Evolutionary conservation across 2,113 vertebrate genomes (phyloP), one percentile per base, ranked within the genome.

Genomic region (Catharus minimus): DNA sequence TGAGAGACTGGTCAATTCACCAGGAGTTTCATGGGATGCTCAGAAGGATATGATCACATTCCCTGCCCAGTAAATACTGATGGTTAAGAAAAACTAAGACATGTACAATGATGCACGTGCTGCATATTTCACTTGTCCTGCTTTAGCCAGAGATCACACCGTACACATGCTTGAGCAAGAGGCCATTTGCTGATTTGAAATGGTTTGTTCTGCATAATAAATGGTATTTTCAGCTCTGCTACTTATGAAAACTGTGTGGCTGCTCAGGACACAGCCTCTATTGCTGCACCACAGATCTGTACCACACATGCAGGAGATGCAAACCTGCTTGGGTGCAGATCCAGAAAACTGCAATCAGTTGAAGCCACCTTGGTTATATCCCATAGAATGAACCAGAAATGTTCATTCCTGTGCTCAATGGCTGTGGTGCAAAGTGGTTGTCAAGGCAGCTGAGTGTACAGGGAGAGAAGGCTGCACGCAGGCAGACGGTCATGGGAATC

Each of bases 401-500:
- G 49, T 36, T 58, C 76, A 60, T 36, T 19, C 57, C 69, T 86
- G 28, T 73, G 61, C 76, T 66, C 1, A 0, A 30, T 41, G 55
- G 19, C 56, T 49, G 27, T 7, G 66, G 50, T 24, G 53, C 64
- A 49, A 33, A 85, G 53, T 1, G 36, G 87, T 76, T 94, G 68
- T 93, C 88, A 89, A 90, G 66, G 84, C 86, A 92, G 68, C 50
- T 74, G 86, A 52, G 87, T 11, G 52, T 62, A 22, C 13, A 38
- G 61, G 1, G 7, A 86, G 49, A 44, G 67, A 15, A 65, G 50
- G 71, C 86, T 92, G 60, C 71, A 86, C 30, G 33, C 75, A 62
- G 74, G 57, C 81, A 90, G 49, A 49, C 6, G 16, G 77, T 50
- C 68, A 49, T 3, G 71, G 89, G 16, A 83, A 90, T 72, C 72